Evolutionary conservation across 2,797 vertebrate genomes (phyloP), one percentile per base, ranked within the genome.

Genomic region (Moxostoma hubbsi): DNA sequence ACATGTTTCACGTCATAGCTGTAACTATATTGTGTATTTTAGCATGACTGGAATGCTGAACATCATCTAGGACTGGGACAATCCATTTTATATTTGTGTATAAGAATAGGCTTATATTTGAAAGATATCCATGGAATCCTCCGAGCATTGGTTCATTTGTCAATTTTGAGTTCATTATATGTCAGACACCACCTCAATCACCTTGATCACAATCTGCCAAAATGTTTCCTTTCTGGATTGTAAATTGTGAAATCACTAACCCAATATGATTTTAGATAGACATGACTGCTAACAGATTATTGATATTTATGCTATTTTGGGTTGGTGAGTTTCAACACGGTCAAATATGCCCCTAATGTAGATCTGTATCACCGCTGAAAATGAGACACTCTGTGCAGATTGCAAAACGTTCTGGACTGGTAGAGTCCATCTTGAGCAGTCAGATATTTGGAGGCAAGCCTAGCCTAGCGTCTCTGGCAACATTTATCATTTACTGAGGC

Each of bases 141-240:
- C 6, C 8, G 54, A 47, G 54, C 43, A 10, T 54, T 15, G 43
- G n/a, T 58, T 71, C 69, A 58, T 71, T 71, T 71, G 4, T 71
- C 69, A 71, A 36, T 58, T 45, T 54, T 71, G 43, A 71, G 54
- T 36, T 36, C 2, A 71, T 71, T 58, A 71, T 47, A 9, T 58
- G 54, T 58, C 69, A 58, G 18, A 71, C 36, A 71, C 54, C 69
- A 71, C 53, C 53, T 18, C 53, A 0, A 54, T 47, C 68, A 57
- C 53, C 68, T 58, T 71, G 10, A 47, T n/a, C n/a, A 47, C 58
- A 54, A 71, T 54, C 69, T 71, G 69, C 36, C 69, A 71, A 47
- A 71, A 58, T 8, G 6, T 71, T 5, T 46, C 24, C 51, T 54
- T 54, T 55, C 10, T 57, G 9, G 43, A 71, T n/a, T 58, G 10